Evolutionary conservation across 2,888 invertebrate species (phyloP).

Genomic region (Callinectes sapidus): DNA sequence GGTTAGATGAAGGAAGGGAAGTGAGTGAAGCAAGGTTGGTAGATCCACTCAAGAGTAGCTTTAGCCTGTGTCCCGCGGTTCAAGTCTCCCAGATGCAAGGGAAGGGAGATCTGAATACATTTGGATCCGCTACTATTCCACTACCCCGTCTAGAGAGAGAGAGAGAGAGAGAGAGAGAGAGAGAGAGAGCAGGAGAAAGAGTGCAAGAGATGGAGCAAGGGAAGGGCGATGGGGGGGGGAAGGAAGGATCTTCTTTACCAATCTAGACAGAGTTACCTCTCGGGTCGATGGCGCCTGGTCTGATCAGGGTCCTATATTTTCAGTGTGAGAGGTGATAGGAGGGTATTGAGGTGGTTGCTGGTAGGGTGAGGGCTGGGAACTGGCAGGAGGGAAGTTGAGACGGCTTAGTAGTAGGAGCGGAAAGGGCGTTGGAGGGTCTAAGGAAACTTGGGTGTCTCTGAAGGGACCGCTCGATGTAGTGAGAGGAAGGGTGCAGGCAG

Average conservation of each 20-base stretch:
- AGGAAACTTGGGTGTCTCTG: constrained; percentile 29
- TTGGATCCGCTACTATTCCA: not conserved
- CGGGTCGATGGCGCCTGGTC: constrained; percentile 23
- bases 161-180: not conserved
- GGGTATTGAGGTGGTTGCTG: constrained; percentile 1
- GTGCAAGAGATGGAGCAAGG: not conserved
- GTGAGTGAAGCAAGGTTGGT: not conserved
- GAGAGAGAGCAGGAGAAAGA: not conserved
- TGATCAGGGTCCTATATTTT: constrained; percentile 11
- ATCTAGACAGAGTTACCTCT: constrained; percentile 26
- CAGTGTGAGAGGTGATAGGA: constrained; percentile 19
- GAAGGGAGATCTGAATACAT: constrained; percentile 33
- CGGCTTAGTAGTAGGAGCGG: not conserved
- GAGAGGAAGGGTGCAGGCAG: not conserved
- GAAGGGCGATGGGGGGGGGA: not conserved
- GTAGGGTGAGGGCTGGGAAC: not conserved
- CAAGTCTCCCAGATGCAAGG: constrained; percentile 32
- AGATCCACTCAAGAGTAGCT: not conserved
- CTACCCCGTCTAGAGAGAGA: not conserved
- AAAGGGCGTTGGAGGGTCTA: not conserved
- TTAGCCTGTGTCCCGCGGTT: constrained; percentile 5
- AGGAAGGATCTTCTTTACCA: constrained; percentile 18
- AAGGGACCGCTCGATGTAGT: not conserved
- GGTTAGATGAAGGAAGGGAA: not conserved
- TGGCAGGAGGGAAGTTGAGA: not conserved